Conservation (phyloP, 2,797 vertebrate genomes). For the Sebastes diploproa region DNA sequence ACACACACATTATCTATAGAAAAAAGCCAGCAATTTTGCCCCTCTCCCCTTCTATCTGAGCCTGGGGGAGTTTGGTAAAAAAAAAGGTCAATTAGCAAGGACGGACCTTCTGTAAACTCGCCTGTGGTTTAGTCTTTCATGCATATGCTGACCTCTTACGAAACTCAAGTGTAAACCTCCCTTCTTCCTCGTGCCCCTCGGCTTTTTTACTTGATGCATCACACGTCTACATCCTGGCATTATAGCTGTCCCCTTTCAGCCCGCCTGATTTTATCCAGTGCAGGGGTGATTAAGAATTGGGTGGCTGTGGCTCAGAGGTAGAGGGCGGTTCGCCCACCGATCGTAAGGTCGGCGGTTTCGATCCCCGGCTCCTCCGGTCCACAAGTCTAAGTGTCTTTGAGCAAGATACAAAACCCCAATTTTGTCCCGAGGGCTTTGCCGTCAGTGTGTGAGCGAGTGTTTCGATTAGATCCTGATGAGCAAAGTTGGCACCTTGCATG, state of each 20-base stretch:
- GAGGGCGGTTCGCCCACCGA: too few species aligned
- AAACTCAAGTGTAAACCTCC: slow-evolving; percentile 1
- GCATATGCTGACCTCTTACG: slow-evolving; percentile 22
- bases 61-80: slow-evolving; percentile 18
- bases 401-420: too few species aligned
- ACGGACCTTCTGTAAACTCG: slow-evolving; percentile 14
- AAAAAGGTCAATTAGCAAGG: slow-evolving; percentile 50
- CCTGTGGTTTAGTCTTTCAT: slow-evolving; percentile 18
- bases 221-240: background rate
- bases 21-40: slow-evolving; percentile 52
- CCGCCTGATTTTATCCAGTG: background rate
- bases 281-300: background rate
- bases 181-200: background rate
- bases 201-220: background rate
- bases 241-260: background rate
- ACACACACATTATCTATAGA: slow-evolving; percentile 64
- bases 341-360: too few species aligned
- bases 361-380: too few species aligned
- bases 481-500: too few species aligned
- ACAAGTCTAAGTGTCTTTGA: too few species aligned
- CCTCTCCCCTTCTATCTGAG: slow-evolving; percentile 6
- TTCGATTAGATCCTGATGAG: too few species aligned
- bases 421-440: too few species aligned
- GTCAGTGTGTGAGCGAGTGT: too few species aligned
- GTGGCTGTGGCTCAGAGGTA: too few species aligned